phyloP scores from a whole-genome alignment of 1,140 invertebrate genomes.

The Hestina assimilis region DNA sequence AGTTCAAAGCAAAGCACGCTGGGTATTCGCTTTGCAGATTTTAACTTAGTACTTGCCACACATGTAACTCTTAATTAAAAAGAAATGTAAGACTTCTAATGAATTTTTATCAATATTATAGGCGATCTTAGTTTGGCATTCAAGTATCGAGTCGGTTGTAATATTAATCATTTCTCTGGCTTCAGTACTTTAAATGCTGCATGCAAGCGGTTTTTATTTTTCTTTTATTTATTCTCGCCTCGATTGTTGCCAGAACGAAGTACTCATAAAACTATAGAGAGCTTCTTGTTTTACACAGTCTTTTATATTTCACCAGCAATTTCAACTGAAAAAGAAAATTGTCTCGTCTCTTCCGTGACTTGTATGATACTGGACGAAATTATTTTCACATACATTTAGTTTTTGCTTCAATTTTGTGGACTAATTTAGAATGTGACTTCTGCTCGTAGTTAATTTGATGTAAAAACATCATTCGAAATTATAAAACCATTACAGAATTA shows the following conservation, averaged over 20 bases:
- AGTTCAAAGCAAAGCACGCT: too few species aligned
- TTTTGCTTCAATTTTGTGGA: too few species aligned
- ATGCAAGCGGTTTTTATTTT: conserved; percentile 60
- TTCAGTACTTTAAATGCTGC: conserved; percentile 64
- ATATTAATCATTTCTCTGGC: conserved; percentile 69
- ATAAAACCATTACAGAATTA: too few species aligned
- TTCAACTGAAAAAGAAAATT: conserved; percentile 40
- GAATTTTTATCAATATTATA: conserved; percentile 26
- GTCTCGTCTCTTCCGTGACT: conserved; percentile 10
- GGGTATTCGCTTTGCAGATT: too few species aligned
- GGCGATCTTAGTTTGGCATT: conserved; percentile 51
- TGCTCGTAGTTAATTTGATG: too few species aligned
- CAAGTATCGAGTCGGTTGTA: conserved; percentile 55
- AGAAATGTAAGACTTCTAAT: neutral
- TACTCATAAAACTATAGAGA: conserved; percentile 66
- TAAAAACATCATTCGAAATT: too few species aligned
- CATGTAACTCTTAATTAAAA: too few species aligned
- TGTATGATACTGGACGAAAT: neutral
- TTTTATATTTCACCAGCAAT: conserved; percentile 58
- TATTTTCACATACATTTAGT: neutral
- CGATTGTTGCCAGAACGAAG: conserved; percentile 65
- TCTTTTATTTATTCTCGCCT: conserved; percentile 64
- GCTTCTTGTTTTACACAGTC: conserved; percentile 61
- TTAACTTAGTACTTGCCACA: too few species aligned
- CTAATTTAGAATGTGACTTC: too few species aligned